phyloP scores from a whole-genome alignment of 2,888 invertebrate species.

The Ganaspis brasiliensis region DNA sequence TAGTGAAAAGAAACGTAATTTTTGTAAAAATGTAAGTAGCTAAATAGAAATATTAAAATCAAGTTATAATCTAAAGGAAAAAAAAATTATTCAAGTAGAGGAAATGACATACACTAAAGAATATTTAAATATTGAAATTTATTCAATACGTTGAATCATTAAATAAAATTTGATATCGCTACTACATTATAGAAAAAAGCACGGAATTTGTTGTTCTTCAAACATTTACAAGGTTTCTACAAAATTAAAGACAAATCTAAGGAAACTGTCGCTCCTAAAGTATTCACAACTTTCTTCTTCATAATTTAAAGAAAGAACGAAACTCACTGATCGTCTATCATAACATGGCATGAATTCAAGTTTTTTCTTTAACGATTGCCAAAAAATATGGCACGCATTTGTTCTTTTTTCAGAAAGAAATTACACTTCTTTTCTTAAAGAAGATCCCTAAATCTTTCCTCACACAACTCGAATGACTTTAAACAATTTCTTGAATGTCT shows the following conservation, averaged over 20 bases:
- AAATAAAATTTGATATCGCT: conserved; percentile 42
- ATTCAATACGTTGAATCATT: conserved; percentile 41
- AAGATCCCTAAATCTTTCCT: conserved; percentile 3
- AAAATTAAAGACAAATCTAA: conserved; percentile 25
- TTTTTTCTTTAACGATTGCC: conserved; percentile 29
- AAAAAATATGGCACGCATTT: conserved; percentile 42
- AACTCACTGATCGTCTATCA: conserved; percentile 33
- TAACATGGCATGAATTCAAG: conserved; percentile 41
- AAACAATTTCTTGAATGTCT: conserved; percentile 33
- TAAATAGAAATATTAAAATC: too few relatives aligned
- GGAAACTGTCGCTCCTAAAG: conserved; percentile 20
- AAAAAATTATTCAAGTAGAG: not conserved
- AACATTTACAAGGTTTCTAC: conserved; percentile 43
- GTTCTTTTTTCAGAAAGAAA: conserved; percentile 32
- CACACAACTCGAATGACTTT: conserved; percentile 20
- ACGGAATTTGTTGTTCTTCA: conserved; percentile 35
- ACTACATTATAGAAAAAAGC: conserved; percentile 42
- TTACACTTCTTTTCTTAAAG: conserved; percentile 8
- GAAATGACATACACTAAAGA: not conserved
- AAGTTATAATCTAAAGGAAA: conserved; percentile 21
- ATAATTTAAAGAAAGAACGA: conserved; percentile 3
- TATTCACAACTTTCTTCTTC: conserved; percentile 14
- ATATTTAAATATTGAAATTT: conserved; percentile 42
- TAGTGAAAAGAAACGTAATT: too few relatives aligned
- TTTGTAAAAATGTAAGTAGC: too few relatives aligned